These are phyloP conservation scores for Batillaria attramentaria DNA, from an alignment of 1,140 invertebrate species.

Conservation along the genomic window DNA sequence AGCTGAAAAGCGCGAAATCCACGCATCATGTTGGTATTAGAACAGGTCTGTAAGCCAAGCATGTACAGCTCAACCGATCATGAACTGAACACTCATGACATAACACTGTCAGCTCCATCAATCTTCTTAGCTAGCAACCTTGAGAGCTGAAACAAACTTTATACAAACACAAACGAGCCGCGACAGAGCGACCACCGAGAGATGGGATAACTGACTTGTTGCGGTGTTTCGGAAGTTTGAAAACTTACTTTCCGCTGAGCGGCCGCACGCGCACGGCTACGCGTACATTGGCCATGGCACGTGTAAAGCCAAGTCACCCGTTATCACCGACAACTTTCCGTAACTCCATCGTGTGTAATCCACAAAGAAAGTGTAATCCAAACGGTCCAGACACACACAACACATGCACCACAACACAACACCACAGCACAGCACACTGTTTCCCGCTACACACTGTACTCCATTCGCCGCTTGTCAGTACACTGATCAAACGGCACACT, in stretches of 20 bases:
- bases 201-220: no score
- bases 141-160: no score
- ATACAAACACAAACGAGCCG: no score
- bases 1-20: no score
- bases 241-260: conserved; percentile 48
- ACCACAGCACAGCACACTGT: neutral
- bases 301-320: conserved; percentile 11
- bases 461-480: neutral
- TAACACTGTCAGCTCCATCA: no score
- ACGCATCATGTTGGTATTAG: no score
- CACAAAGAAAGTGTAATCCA: neutral
- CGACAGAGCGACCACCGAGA: no score
- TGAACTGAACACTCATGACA: no score
- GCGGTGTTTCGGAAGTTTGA: conserved; percentile 14
- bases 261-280: conserved; percentile 51
- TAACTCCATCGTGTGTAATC: neutral
- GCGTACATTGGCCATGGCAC: conserved; percentile 47
- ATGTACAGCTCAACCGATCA: no score
- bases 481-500: neutral
- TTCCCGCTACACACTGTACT: neutral
- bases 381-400: neutral
- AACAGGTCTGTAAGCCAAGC: no score
- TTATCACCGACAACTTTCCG: neutral
- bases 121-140: no score
- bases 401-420: neutral